phyloP scores from a whole-genome alignment of 2,797 vertebrate species.

The Epinephelus awoara region DNA sequence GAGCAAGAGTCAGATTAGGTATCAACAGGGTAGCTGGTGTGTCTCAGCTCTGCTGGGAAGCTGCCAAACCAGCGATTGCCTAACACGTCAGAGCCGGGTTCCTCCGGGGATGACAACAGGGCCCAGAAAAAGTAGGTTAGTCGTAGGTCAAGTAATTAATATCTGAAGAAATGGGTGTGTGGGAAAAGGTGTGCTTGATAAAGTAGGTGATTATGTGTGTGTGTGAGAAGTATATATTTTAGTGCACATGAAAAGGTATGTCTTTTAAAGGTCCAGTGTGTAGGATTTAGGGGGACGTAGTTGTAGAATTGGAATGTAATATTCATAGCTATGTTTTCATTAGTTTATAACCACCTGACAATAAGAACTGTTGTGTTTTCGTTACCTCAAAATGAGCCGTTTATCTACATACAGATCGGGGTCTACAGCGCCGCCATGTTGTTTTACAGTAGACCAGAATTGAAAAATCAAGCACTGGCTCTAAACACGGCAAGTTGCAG shows the following conservation, averaged over 20 bases:
- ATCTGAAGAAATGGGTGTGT: conserved; percentile 12
- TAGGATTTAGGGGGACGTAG: too few species aligned
- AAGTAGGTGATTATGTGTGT: background rate
- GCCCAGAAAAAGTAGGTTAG: conserved; percentile 38
- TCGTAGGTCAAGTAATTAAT: conserved; percentile 34
- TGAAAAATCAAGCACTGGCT: too few species aligned
- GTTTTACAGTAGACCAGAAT: too few species aligned
- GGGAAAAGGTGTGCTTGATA: conserved; percentile 6
- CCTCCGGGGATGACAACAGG: conserved; percentile 35
- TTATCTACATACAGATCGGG: too few species aligned
- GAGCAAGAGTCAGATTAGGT: conserved; percentile 69
- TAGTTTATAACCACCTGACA: too few species aligned
- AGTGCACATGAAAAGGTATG: background rate
- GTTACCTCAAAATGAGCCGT: too few species aligned
- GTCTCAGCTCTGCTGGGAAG: conserved; percentile 63
- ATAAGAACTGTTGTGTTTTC: too few species aligned
- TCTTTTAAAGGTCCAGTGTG: background rate
- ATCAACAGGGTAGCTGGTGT: conserved; percentile 71
- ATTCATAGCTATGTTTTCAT: too few species aligned
- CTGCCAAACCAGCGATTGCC: conserved; percentile 69
- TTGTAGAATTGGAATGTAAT: too few species aligned
- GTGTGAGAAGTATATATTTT: background rate
- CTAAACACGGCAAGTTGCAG: too few species aligned
- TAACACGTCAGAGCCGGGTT: conserved; percentile 54
- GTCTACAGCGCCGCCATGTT: too few species aligned